A percentile compares a stretch with the other conserved stretches of the same genome.
These are phyloP conservation scores for Siniperca knerii DNA, from an alignment of 2,113 vertebrate genomes.

Conservation along the genomic window DNA sequence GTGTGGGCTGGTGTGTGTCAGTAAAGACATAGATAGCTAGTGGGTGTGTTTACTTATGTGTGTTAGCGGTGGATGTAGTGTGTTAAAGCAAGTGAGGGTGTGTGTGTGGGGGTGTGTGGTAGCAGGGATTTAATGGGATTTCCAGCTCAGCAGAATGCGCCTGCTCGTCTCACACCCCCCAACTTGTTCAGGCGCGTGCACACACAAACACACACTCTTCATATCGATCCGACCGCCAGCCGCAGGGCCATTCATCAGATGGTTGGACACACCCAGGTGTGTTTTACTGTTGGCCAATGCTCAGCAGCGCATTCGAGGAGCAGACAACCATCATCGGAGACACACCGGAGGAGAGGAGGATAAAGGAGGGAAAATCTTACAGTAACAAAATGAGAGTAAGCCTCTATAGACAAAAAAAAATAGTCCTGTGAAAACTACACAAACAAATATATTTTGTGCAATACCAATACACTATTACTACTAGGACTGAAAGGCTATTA, in stretches of 20 bases:
- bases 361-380: conserved; percentile 22
- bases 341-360: conserved; percentile 18
- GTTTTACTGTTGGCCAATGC: conserved; percentile 84
- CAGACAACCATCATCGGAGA: conserved; percentile 63
- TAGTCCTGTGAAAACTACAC: not conserved
- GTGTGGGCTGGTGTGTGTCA: conserved; percentile 67
- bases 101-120: conserved; percentile 37
- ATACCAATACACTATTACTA: not conserved
- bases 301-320: conserved; percentile 77
- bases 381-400: conserved; percentile 3
- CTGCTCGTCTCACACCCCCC: conserved; percentile 62
- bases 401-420: not conserved
- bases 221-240: conserved; percentile 79
- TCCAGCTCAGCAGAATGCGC: conserved; percentile 84
- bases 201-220: conserved; percentile 45
- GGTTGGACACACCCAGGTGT: conserved; percentile 82
- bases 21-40: conserved; percentile 69
- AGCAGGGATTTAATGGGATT: conserved; percentile 85
- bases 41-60: conserved; percentile 67
- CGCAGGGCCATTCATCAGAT: conserved; percentile 83
- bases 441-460: not conserved
- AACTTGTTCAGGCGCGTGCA: conserved; percentile 35
- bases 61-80: conserved; percentile 54
- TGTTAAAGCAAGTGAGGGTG: conserved; percentile 46
- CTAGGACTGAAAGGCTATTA: not conserved